Evolutionary conservation across 2,888 invertebrate genomes (phyloP).

Genomic region (Monoplex corrugatus): DNA sequence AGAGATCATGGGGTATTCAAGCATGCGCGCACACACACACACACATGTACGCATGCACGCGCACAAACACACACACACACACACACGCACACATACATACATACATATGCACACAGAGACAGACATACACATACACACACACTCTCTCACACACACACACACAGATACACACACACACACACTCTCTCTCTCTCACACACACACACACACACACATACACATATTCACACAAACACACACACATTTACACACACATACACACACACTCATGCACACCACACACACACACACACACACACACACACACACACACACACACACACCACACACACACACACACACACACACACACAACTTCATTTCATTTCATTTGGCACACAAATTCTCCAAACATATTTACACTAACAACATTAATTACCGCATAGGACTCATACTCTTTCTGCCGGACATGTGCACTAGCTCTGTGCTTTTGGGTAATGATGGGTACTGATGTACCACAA

Average conservation of each 20-base stretch:
- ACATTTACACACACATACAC: neutral
- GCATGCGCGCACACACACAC: too few species aligned
- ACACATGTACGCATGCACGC: too few species aligned
- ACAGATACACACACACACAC: neutral
- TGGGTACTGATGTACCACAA: too few species aligned
- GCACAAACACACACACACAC: neutral
- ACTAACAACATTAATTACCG: too few species aligned
- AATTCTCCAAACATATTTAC: too few species aligned
- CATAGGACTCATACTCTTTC: too few species aligned
- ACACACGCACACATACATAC: neutral
- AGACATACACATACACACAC: neutral
- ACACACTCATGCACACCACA: neutral
- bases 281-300: neutral
- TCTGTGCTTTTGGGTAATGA: too few species aligned
- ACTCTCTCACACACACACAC: neutral
- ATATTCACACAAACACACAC: neutral
- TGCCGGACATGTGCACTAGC: too few species aligned
- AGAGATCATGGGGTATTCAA: too few species aligned
- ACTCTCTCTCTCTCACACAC: neutral
- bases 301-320: neutral
- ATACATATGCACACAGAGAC: neutral
- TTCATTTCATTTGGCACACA: too few species aligned
- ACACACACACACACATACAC: neutral
- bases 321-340: neutral
- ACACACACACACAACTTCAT: too few species aligned